Conservation (phyloP, 2,888 invertebrate species). For the Meteorus colon region DNA sequence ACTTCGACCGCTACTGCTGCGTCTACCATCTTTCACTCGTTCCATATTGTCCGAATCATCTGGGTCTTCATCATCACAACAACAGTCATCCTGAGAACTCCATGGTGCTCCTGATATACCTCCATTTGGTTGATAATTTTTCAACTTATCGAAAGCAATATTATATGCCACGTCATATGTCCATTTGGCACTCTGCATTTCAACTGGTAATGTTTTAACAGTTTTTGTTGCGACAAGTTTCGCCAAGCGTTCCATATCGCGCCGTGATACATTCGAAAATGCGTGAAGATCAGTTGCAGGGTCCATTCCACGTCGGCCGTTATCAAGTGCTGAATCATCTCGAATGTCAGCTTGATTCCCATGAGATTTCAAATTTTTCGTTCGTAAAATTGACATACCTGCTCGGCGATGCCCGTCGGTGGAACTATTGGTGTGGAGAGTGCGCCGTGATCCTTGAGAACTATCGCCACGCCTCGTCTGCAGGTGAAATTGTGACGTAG, state of each 20-base stretch:
- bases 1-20: neutral
- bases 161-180: constrained; percentile 10
- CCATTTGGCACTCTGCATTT: constrained; percentile 14
- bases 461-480: constrained; percentile 9
- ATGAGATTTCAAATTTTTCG: neutral
- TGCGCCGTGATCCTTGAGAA: neutral
- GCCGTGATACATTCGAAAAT: neutral
- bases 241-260: constrained; percentile 1
- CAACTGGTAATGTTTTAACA: constrained; percentile 12
- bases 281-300: neutral
- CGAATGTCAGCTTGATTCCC: neutral
- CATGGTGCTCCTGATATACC: neutral
- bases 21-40: neutral
- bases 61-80: constrained; percentile 14
- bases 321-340: neutral
- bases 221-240: neutral
- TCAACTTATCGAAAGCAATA: constrained; percentile 26
- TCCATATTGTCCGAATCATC: neutral
- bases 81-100: neutral
- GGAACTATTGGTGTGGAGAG: neutral
- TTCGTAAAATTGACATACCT: neutral
- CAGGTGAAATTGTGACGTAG: constrained; percentile 30
- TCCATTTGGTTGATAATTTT: neutral
- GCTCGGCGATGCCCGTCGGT: neutral
- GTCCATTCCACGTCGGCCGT: neutral